Evolutionary conservation across 1,140 invertebrate genomes (phyloP).

Genomic region (Drosophila yakuba): DNA sequence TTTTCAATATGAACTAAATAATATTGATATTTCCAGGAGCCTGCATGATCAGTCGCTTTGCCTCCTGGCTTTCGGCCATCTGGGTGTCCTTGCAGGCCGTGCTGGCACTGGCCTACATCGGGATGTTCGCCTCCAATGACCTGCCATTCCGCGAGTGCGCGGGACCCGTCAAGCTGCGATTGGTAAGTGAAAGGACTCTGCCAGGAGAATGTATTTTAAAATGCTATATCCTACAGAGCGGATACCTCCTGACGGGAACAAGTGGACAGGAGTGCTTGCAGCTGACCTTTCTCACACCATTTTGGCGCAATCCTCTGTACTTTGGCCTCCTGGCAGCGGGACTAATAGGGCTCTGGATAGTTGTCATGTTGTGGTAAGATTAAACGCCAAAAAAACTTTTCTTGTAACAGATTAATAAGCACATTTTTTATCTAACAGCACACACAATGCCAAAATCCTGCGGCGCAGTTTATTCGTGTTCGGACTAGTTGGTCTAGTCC

Average conservation of each 20-base stretch:
- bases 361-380: slow-evolving; percentile 82
- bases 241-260: slow-evolving; percentile 65
- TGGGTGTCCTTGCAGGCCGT: slow-evolving; percentile 84
- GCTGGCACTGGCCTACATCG: slow-evolving; percentile 78
- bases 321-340: slow-evolving; percentile 80
- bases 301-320: slow-evolving; percentile 80
- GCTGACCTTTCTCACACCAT: slow-evolving; percentile 81
- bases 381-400: no score
- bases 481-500: slow-evolving; percentile 62
- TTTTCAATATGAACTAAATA: no score
- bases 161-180: slow-evolving; percentile 63
- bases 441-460: slow-evolving; percentile 78
- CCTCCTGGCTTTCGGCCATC: slow-evolving; percentile 81
- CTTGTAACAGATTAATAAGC: neutral
- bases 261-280: slow-evolving; percentile 79
- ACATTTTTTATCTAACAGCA: slow-evolving; percentile 43
- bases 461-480: slow-evolving; percentile 77
- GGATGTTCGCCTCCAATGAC: slow-evolving; percentile 75
- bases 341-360: slow-evolving; percentile 79
- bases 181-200: slow-evolving; percentile 31
- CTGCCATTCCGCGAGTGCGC: slow-evolving; percentile 79
- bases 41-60: slow-evolving; percentile 81
- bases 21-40: slow-evolving; percentile 54
- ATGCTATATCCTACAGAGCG: slow-evolving; percentile 35
- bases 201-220: neutral